phyloP scores from a whole-genome alignment of 2,113 vertebrate species.

The Lophius piscatorius region DNA sequence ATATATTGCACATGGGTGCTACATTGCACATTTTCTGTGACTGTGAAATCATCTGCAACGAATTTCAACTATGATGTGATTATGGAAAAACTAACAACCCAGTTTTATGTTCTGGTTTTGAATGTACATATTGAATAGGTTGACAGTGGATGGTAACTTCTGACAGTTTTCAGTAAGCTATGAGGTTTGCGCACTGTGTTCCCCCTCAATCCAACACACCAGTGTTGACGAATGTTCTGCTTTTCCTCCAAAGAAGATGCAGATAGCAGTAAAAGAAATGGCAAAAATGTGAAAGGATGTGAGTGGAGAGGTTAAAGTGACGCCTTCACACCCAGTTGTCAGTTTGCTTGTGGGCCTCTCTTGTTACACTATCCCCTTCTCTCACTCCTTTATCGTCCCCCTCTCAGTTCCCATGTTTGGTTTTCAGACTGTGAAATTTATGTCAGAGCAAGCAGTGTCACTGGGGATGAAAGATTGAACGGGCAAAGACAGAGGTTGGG shows the following conservation, averaged over 20 bases:
- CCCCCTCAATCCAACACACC: slow-evolving; percentile 44
- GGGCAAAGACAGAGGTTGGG: slow-evolving; percentile 26
- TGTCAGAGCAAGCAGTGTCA: slow-evolving; percentile 46
- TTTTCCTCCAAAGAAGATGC: slow-evolving; percentile 37
- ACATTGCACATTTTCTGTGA: slow-evolving; percentile 17
- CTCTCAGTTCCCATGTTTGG: slow-evolving; percentile 59
- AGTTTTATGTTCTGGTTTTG: slow-evolving; percentile 45
- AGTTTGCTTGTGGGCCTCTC: slow-evolving; percentile 63
- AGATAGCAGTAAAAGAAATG: slow-evolving; percentile 34
- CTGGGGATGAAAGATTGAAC: slow-evolving; percentile 60
- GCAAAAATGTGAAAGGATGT: slow-evolving; percentile 21
- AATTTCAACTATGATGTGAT: slow-evolving; percentile 49
- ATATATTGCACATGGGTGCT: slow-evolving; percentile 5
- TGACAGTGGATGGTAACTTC: slow-evolving; percentile 64
- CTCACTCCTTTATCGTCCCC: slow-evolving; percentile 38
- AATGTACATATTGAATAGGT: slow-evolving; percentile 53
- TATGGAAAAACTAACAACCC: slow-evolving; percentile 53
- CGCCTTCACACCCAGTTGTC: slow-evolving; percentile 70
- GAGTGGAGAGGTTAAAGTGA: slow-evolving; percentile 57
- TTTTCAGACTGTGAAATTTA: slow-evolving; percentile 70
- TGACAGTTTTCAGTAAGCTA: slow-evolving; percentile 69
- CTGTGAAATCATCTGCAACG: slow-evolving; percentile 42
- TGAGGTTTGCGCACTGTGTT: slow-evolving; percentile 33
- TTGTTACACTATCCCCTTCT: slow-evolving; percentile 13
- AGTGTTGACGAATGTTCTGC: slow-evolving; percentile 17